phyloP scores from a whole-genome alignment of 2,888 invertebrate genomes.

The Dendrolimus pini region DNA sequence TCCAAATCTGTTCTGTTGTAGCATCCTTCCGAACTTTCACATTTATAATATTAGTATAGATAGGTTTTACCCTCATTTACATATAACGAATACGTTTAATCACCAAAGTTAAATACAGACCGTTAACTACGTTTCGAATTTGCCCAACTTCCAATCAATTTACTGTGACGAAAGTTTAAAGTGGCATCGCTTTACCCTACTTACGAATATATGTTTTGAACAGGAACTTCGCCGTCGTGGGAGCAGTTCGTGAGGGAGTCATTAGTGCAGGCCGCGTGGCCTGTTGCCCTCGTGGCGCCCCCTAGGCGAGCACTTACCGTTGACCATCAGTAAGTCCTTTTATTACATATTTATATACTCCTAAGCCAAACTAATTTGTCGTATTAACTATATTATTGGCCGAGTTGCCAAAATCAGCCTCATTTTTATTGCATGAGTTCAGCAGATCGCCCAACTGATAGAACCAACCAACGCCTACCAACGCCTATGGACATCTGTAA shows the following conservation, averaged over 20 bases:
- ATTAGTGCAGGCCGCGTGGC: constrained; percentile 79
- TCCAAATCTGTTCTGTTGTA: no score
- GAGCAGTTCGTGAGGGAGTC: constrained; percentile 77
- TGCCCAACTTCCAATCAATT: not conserved
- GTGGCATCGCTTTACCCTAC: not conserved
- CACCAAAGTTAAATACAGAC: not conserved
- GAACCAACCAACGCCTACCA: no score
- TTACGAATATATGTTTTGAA: constrained; percentile 12
- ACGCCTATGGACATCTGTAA: no score
- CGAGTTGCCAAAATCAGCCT: no score
- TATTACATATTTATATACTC: not conserved
- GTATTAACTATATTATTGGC: no score
- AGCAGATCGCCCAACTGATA: no score
- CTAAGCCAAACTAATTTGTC: no score
- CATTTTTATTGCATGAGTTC: no score
- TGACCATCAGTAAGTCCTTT: constrained; percentile 60
- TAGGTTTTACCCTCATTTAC: no score
- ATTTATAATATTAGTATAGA: no score
- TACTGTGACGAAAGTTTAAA: not conserved
- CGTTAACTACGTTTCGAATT: not conserved
- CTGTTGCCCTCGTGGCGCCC: constrained; percentile 73
- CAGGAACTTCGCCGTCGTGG: constrained; percentile 73
- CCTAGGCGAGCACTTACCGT: constrained; percentile 65
- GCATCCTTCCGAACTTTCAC: no score
- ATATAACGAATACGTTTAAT: not conserved